phyloP scores from a whole-genome alignment of 2,888 invertebrate genomes.

The Philonicus albiceps region DNA sequence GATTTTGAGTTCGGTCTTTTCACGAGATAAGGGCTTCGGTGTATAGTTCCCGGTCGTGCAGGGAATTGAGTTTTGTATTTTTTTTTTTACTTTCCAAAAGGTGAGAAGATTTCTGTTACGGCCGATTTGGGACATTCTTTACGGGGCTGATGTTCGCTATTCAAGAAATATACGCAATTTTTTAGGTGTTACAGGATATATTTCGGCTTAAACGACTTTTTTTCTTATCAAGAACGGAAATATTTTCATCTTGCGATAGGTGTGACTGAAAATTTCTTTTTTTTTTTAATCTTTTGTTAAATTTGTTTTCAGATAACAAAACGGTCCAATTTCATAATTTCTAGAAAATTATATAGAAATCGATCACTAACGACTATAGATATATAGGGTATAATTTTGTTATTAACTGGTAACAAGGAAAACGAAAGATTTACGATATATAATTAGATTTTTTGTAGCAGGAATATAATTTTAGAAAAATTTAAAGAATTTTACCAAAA shows the following conservation, averaged over 20 bases:
- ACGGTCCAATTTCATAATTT: neutral
- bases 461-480: too few species aligned
- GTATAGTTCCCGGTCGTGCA: neutral
- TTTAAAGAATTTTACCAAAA: too few species aligned
- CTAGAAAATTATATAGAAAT: neutral
- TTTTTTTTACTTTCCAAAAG: neutral
- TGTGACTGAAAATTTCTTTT: neutral
- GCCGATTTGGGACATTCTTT: constrained; percentile 6
- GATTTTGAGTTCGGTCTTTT: neutral
- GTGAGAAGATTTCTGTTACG: constrained; percentile 21
- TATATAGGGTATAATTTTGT: neutral
- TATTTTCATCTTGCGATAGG: neutral
- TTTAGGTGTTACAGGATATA: constrained; percentile 5
- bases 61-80: neutral
- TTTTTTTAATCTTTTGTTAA: neutral
- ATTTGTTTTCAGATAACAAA: neutral
- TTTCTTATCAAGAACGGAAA: neutral
- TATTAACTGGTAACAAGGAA: neutral
- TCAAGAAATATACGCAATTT: neutral
- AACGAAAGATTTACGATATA: too few species aligned
- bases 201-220: neutral
- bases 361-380: neutral
- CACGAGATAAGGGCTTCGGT: neutral
- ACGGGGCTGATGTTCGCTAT: neutral
- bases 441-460: too few species aligned